These are phyloP conservation scores for Lycia hirtaria DNA, from an alignment of 2,888 invertebrate genomes.

Conservation along the genomic window DNA sequence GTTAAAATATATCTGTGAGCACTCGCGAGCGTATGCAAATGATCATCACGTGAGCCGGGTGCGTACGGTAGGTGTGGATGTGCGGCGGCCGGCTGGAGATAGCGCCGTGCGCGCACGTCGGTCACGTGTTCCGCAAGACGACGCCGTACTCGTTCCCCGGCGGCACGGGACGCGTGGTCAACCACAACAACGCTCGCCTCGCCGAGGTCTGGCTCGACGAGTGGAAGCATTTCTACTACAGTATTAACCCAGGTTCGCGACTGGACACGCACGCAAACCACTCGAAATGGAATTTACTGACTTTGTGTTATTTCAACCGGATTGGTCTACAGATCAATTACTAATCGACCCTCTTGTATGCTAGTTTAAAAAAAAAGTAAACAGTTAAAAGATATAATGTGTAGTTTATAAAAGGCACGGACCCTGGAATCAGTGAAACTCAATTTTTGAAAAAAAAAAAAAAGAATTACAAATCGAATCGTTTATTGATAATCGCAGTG, in stretches of 20 bases:
- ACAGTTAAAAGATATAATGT: no score
- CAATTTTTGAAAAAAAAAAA: no score
- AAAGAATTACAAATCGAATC: no score
- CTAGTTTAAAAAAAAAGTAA: no score
- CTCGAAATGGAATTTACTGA: constrained; percentile 21
- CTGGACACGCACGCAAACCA: neutral
- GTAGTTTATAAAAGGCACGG: no score
- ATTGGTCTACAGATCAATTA: no score
- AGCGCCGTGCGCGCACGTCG: constrained; percentile 97
- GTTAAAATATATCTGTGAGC: no score
- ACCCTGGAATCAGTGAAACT: no score
- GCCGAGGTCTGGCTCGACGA: constrained; percentile 99
- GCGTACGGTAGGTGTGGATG: constrained; percentile 94
- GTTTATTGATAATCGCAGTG: no score
- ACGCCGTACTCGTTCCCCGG: constrained; percentile 99
- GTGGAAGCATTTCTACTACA: constrained; percentile 99
- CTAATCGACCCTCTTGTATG: no score
- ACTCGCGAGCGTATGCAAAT: constrained; percentile 11
- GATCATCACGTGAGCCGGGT: constrained; percentile 14
- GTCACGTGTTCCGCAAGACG: constrained; percentile 98
- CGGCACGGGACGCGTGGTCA: constrained; percentile 98
- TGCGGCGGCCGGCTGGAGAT: constrained; percentile 98
- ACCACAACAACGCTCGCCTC: constrained; percentile 99
- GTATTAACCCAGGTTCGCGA: constrained; percentile 96
- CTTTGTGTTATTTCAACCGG: no score